phyloP scores from a whole-genome alignment of 2,888 invertebrate genomes.

The Xylota segnis region DNA sequence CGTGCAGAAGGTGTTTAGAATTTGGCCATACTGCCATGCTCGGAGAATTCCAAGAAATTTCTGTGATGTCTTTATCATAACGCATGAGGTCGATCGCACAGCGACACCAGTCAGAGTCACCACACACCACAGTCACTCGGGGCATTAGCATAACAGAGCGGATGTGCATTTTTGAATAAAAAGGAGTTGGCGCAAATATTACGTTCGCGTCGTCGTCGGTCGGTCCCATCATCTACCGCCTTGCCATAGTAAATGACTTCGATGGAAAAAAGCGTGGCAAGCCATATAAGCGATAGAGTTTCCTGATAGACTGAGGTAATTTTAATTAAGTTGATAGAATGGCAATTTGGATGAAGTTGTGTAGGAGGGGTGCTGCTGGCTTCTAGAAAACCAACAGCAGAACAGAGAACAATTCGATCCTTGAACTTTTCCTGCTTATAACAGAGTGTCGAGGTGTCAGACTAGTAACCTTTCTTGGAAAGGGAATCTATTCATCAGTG shows the following conservation, averaged over 20 bases:
- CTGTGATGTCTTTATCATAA: conserved; percentile 74
- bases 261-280: conserved; percentile 14
- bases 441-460: too few species aligned
- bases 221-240: conserved; percentile 14
- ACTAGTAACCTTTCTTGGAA: too few species aligned
- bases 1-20: conserved; percentile 71
- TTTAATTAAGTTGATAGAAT: too few species aligned
- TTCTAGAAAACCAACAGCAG: too few species aligned
- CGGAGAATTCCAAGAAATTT: conserved; percentile 73
- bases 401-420: too few species aligned
- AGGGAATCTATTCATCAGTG: too few species aligned
- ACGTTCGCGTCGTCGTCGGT: background rate
- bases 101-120: background rate
- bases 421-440: too few species aligned
- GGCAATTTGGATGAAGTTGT: too few species aligned
- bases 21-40: conserved; percentile 70
- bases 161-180: conserved; percentile 69
- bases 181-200: conserved; percentile 40
- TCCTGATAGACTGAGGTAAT: conserved; percentile 6
- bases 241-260: conserved; percentile 2
- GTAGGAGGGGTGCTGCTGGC: too few species aligned
- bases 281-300: background rate
- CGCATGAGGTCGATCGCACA: conserved; percentile 67
- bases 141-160: conserved; percentile 74
- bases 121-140: conserved; percentile 17